Conservation (phyloP, 2,113 vertebrate genomes). For the Sceloporus tristichus region DNA sequence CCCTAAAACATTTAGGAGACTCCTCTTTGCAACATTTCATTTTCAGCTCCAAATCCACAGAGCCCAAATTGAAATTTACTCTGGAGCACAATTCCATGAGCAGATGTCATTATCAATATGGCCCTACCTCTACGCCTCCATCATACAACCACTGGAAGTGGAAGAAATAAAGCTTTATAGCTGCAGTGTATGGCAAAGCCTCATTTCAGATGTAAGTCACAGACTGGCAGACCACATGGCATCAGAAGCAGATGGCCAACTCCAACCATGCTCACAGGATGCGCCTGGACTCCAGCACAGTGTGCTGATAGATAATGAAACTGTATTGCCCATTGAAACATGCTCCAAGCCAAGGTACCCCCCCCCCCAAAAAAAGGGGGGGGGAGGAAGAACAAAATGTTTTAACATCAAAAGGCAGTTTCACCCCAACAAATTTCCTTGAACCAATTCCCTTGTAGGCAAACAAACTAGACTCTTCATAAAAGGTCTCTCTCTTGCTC, state of each 20-base stretch:
- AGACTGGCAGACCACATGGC: background rate
- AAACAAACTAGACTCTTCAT: background rate
- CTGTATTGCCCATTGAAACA: background rate
- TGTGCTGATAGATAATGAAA: background rate
- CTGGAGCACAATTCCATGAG: background rate
- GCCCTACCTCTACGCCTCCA: background rate
- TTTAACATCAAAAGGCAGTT: background rate
- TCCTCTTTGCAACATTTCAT: background rate
- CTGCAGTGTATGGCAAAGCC: background rate
- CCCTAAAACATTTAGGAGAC: no score
- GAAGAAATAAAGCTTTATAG: background rate
- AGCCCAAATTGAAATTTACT: background rate
- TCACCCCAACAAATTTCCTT: no score
- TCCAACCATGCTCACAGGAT: background rate
- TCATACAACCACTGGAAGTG: background rate
- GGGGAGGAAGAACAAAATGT: background rate
- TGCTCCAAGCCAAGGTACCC: background rate
- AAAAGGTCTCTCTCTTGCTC: accelerated
- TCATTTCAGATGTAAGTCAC: background rate
- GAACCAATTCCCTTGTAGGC: background rate
- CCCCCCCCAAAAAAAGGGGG: no score
- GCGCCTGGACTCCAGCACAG: background rate
- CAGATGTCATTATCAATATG: background rate
- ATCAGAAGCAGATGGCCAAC: no score
- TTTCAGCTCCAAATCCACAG: background rate